Conservation (phyloP, 2,797 vertebrate species). For the Lates japonicus region DNA sequence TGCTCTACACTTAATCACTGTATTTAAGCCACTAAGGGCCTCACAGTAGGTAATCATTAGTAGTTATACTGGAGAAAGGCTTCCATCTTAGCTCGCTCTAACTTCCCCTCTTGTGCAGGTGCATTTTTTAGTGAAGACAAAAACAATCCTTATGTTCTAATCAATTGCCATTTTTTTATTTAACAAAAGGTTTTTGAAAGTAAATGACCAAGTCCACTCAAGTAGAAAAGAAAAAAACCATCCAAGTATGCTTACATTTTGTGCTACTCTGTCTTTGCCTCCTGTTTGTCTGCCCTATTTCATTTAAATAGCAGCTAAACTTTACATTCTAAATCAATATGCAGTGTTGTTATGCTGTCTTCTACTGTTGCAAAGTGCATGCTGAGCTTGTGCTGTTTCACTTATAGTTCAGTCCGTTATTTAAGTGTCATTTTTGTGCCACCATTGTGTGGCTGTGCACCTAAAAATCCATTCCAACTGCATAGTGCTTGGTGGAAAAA, state of each 20-base stretch:
- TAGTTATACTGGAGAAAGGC: slow-evolving; percentile 7
- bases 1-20: slow-evolving; percentile 6
- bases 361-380: neutral
- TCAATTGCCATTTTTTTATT: slow-evolving; percentile 3
- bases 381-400: slow-evolving; percentile 14
- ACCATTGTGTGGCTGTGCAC: slow-evolving; percentile 15
- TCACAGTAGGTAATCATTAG: slow-evolving; percentile 25
- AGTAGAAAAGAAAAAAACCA: neutral
- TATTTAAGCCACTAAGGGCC: slow-evolving; percentile 9
- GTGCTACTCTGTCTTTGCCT: slow-evolving; percentile 21
- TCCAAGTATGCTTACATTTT: slow-evolving; percentile 34
- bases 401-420: slow-evolving; percentile 16
- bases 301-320: slow-evolving; percentile 33
- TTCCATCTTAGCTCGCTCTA: neutral
- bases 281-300: slow-evolving; percentile 34
- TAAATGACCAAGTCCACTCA: slow-evolving; percentile 18
- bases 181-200: neutral
- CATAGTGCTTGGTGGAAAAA: slow-evolving; percentile 30
- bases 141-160: slow-evolving; percentile 12
- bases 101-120: neutral
- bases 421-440: slow-evolving; percentile 21
- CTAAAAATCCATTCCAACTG: slow-evolving; percentile 32
- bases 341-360: neutral
- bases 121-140: neutral
- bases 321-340: slow-evolving; percentile 45